Evolutionary conservation across 2,113 vertebrate genomes (phyloP).

Genomic region (Rhineura floridana): DNA sequence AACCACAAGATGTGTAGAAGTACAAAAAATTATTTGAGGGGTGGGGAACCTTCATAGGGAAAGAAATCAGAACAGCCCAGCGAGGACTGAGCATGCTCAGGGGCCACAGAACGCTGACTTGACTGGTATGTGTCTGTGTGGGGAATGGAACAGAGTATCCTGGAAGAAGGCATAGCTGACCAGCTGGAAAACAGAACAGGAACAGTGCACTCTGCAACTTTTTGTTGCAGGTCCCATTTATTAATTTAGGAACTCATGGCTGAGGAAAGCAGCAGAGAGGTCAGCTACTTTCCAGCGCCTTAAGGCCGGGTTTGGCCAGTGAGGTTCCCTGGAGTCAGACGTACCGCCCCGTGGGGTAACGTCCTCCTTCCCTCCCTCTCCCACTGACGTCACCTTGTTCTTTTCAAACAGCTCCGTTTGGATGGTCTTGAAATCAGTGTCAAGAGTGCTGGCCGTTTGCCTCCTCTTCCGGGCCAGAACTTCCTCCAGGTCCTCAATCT

Average conservation of each 20-base stretch:
- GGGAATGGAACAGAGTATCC: not conserved
- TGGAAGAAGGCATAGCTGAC: not conserved
- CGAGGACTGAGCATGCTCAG: not conserved
- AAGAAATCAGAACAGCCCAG: too few species aligned
- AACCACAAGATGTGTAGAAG: too few species aligned
- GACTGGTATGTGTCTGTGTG: not conserved
- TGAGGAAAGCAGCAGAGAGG: not conserved
- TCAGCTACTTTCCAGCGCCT: not conserved
- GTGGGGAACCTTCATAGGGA: too few species aligned
- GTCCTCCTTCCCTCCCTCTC: not conserved
- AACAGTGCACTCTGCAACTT: not conserved
- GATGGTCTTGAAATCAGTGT: conserved; percentile 92
- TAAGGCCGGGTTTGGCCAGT: not conserved
- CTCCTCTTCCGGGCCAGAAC: conserved; percentile 88
- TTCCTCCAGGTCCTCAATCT: conserved; percentile 95
- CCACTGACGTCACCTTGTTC: conserved; percentile 84
- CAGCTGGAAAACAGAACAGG: not conserved
- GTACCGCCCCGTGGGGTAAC: too few species aligned
- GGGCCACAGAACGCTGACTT: not conserved
- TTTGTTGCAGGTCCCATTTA: not conserved
- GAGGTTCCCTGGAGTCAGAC: not conserved
- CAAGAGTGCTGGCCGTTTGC: conserved; percentile 88
- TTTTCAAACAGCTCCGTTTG: conserved; percentile 93
- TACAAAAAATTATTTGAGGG: too few species aligned
- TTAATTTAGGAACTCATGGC: not conserved